These are phyloP conservation scores for Acanthosepion lycidas DNA, from an alignment of 2,888 invertebrate species.

Conservation along the genomic window DNA sequence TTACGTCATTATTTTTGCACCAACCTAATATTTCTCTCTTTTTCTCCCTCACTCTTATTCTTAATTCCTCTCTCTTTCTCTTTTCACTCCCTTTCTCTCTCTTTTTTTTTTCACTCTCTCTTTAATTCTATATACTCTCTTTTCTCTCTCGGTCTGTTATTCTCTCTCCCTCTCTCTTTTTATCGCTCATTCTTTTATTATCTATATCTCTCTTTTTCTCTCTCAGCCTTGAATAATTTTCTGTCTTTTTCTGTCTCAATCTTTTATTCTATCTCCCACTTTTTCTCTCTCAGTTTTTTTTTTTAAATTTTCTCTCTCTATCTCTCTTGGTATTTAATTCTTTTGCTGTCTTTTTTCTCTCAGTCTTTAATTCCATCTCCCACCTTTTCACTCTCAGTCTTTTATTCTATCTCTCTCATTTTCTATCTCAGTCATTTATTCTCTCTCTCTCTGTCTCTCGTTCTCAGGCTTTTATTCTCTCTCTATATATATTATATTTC, in stretches of 20 bases:
- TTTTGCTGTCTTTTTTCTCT: constrained; percentile 6
- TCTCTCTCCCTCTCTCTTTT: constrained; percentile 37
- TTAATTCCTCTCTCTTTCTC: constrained; percentile 38
- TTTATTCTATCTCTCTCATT: too few relatives aligned
- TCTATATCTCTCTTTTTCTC: background rate
- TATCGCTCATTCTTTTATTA: constrained; percentile 38
- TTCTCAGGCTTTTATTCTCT: too few relatives aligned
- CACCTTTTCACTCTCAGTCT: too few relatives aligned
- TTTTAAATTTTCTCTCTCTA: constrained; percentile 21
- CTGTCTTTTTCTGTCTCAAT: constrained; percentile 35
- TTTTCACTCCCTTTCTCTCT: background rate
- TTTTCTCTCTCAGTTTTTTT: constrained; percentile 47
- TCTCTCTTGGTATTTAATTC: constrained; percentile 46
- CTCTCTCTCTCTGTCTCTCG: too few relatives aligned
- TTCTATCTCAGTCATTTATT: too few relatives aligned
- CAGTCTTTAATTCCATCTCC: background rate
- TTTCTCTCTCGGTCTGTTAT: background rate
- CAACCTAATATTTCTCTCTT: too few relatives aligned
- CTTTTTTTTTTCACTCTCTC: background rate
- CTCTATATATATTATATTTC: too few relatives aligned
- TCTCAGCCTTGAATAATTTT: background rate
- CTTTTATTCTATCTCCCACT: constrained; percentile 50
- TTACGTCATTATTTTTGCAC: too few relatives aligned
- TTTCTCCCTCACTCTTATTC: too few relatives aligned
- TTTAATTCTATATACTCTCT: background rate